These are phyloP conservation scores for Leucoraja erinaceus DNA, from an alignment of 2,113 vertebrate genomes.

Conservation along the genomic window DNA sequence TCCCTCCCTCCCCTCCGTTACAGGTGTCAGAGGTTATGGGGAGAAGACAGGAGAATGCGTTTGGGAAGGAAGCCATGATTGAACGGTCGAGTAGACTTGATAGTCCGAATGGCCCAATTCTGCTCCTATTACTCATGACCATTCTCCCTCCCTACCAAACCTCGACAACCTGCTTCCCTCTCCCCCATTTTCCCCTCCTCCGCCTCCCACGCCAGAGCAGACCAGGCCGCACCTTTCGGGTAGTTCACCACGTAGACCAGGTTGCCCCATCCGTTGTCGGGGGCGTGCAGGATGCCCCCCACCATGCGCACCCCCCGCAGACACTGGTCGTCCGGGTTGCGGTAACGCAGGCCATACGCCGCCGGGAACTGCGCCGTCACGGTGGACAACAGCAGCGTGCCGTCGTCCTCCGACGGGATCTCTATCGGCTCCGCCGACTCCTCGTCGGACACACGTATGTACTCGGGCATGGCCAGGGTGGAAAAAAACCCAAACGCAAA, in stretches of 20 bases:
- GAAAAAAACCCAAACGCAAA: background rate
- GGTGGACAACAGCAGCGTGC: slow-evolving; percentile 84
- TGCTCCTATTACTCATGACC: too few species aligned
- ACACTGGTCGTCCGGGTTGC: slow-evolving; percentile 89
- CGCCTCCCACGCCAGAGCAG: background rate
- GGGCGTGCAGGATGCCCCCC: slow-evolving; percentile 87
- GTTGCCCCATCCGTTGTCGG: slow-evolving; percentile 87
- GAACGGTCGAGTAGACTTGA: too few species aligned
- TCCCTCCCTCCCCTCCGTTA: background rate
- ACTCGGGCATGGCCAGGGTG: slow-evolving; percentile 64
- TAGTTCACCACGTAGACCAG: slow-evolving; percentile 94
- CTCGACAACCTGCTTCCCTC: too few species aligned
- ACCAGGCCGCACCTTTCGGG: slow-evolving; percentile 76
- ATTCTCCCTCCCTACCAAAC: background rate
- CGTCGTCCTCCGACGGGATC: slow-evolving; percentile 96
- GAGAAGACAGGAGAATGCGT: too few species aligned
- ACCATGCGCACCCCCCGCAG: slow-evolving; percentile 93
- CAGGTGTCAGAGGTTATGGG: background rate
- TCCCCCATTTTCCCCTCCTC: background rate
- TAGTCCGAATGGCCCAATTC: too few species aligned
- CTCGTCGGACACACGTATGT: slow-evolving; percentile 93
- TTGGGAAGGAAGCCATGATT: too few species aligned
- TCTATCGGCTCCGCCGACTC: slow-evolving; percentile 97
- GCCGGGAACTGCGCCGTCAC: slow-evolving; percentile 94
- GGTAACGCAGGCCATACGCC: slow-evolving; percentile 85